These are phyloP conservation scores for Junco hyemalis DNA, from an alignment of 2,113 vertebrate genomes.

Conservation along the genomic window DNA sequence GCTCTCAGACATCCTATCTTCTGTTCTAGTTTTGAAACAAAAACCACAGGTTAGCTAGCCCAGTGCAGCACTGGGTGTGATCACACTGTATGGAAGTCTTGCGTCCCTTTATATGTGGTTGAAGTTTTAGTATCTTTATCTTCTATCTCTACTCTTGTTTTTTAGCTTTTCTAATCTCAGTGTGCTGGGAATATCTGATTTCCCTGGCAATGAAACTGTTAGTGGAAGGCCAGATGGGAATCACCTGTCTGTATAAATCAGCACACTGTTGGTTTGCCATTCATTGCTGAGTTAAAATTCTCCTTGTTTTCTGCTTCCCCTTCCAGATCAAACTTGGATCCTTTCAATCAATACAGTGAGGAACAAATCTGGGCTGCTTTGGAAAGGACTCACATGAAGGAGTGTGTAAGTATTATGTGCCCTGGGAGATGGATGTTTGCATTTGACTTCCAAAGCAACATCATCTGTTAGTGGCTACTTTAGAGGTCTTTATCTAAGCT, in stretches of 20 bases:
- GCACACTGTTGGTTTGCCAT: neutral
- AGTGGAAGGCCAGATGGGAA: neutral
- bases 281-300: neutral
- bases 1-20: neutral
- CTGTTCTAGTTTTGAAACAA: neutral
- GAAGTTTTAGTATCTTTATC: neutral
- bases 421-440: neutral
- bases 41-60: neutral
- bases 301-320: neutral
- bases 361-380: slow-evolving; percentile 90
- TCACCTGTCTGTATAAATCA: neutral
- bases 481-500: neutral
- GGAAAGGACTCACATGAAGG: slow-evolving; percentile 94
- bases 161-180: neutral
- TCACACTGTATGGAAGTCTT: neutral
- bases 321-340: slow-evolving; percentile 88
- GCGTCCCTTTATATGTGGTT: neutral
- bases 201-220: neutral
- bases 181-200: neutral
- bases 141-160: neutral
- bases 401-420: slow-evolving; percentile 84
- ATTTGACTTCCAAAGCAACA: neutral
- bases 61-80: neutral
- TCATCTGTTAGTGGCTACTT: neutral
- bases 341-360: slow-evolving; percentile 85